Base-by-base conservation (phyloP, 2,113 vertebrate genomes). In the Petrocephalus microphthalmus region DNA sequence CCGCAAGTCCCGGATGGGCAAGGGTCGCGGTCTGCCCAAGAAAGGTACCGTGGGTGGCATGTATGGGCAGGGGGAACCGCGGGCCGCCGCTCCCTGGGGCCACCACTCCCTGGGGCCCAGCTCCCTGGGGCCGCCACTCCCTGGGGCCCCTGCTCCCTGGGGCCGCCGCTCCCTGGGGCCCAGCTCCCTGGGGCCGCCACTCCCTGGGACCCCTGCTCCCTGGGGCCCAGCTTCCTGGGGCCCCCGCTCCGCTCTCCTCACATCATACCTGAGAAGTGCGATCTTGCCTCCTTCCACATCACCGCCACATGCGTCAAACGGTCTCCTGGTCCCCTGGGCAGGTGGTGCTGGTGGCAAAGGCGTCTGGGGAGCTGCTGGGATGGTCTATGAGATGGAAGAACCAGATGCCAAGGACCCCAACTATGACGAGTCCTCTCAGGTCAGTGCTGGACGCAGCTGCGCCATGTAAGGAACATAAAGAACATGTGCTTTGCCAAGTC, bases 301-400 rank as follows among this genome's bases (percentile, higher is more conserved):
- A 49, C 81, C 47, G 8, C 47, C 5, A 49, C 47, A 49, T 49
- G 2, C 45, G 6, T 33, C 22, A 85, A 7, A 5, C 29, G 83
- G 20, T 33, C 13, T 5, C 42, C 6, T 15, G 84, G 54, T n/a
- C 47, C 45, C 15, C 3, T 87, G 0, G 37, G 7, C 90, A 97
- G 97, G 97, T 74, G 97, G 97, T 0, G 97, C 97, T 0, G 97
- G 96, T 10, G 97, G 97, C 49, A 97, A 97, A 91, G 97, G 97
- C 3, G 97, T 97, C 25, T 97, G 97, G 97, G 97, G 97, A 0
- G 97, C 96, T 47, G 96, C 96, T 0, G 97, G 97, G 0, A 94
- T 96, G 93, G 96, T 97, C 87, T 97, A 97, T 45, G 95, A 96
- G 90, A 94, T 94, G 85, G 96, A 97, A 86, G 96, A 97, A 86